Evolutionary conservation across 2,113 vertebrate genomes (phyloP).

Genomic region (Lasiurus borealis): DNA sequence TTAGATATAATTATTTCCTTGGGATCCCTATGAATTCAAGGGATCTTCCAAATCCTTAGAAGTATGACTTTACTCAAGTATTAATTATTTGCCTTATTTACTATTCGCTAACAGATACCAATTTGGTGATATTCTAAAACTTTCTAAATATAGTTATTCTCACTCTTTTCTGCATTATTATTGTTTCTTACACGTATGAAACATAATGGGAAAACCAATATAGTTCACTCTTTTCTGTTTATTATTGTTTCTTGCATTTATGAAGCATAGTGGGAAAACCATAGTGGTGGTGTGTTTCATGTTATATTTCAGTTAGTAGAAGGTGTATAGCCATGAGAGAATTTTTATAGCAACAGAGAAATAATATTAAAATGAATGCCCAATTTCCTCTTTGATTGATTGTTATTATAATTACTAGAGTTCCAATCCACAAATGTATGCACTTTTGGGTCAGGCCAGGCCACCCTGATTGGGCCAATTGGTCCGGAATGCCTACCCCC

Average conservation of each 20-base stretch:
- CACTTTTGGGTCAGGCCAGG: too few species aligned
- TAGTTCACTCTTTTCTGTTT: neutral
- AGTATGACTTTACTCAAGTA: neutral
- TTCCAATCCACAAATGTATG: too few species aligned
- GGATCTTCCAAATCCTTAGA: neutral
- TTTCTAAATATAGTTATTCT: neutral
- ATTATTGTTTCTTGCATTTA: neutral
- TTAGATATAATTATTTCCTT: neutral
- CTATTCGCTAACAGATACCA: neutral
- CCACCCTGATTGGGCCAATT: too few species aligned
- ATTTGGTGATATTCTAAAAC: neutral
- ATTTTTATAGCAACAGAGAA: neutral
- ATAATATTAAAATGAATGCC: constrained; percentile 37
- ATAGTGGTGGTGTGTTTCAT: neutral
- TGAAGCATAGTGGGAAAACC: neutral
- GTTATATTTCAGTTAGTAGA: neutral
- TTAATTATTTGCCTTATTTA: neutral
- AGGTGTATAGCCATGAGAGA: neutral
- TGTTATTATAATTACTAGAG: constrained; percentile 31
- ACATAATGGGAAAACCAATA: neutral
- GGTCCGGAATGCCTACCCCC: too few species aligned
- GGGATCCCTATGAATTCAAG: neutral
- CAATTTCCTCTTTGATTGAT: constrained; percentile 20
- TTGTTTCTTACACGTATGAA: neutral
- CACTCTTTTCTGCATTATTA: neutral